A percentile compares a stretch with the other conserved stretches of the same genome.
These are phyloP conservation scores for Agriopis leucophaearia DNA, from an alignment of 2,888 invertebrate genomes.

Conservation along the genomic window DNA sequence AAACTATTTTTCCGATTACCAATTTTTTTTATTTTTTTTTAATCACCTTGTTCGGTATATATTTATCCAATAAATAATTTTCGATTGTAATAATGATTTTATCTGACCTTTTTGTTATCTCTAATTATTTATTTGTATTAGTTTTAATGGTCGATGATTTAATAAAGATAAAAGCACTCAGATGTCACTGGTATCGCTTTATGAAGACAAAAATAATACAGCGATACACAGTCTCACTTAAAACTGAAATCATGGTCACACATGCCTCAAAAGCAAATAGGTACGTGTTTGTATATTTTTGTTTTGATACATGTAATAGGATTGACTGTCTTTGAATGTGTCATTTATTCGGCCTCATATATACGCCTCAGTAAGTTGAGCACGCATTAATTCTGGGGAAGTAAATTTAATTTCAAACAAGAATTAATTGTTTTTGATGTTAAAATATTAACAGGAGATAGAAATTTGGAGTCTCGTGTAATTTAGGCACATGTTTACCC, in stretches of 20 bases:
- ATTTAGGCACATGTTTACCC: neutral
- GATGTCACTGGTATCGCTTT: too few relatives aligned
- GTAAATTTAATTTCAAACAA: constrained; percentile 13
- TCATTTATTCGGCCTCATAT: constrained; percentile 27
- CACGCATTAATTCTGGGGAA: constrained; percentile 16
- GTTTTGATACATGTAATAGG: constrained; percentile 31
- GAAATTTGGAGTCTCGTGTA: neutral
- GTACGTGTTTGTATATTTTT: constrained; percentile 29
- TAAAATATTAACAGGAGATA: neutral
- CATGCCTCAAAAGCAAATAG: constrained; percentile 25
- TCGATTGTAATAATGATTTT: too few relatives aligned
- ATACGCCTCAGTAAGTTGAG: constrained; percentile 14
- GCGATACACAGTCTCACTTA: neutral
- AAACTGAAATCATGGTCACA: neutral
- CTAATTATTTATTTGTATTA: too few relatives aligned
- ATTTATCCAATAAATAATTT: too few relatives aligned
- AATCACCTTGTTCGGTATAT: too few relatives aligned
- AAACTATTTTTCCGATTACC: too few relatives aligned
- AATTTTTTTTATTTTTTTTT: too few relatives aligned
- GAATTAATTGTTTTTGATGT: constrained; percentile 17
- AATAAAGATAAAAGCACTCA: too few relatives aligned
- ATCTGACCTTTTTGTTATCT: too few relatives aligned
- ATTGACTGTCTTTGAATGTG: constrained; percentile 22
- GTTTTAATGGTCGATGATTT: too few relatives aligned
- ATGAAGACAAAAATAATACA: too few relatives aligned